Conservation (phyloP, 2,888 invertebrate genomes). For the Brachypterus glaber region DNA sequence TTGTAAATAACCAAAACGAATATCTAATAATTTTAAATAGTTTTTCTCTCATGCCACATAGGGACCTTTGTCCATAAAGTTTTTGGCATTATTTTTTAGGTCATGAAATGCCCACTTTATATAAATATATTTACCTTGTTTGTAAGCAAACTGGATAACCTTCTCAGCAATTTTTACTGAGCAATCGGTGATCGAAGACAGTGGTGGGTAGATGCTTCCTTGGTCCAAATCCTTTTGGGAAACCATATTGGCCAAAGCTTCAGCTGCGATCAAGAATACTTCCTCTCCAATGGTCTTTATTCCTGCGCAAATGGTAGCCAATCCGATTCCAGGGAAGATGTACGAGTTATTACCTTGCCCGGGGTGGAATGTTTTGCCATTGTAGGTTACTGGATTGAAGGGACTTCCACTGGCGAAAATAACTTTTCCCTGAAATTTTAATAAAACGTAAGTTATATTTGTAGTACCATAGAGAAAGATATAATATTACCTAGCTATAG, state of each 20-base stretch:
- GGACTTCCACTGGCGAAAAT: constrained; percentile 97
- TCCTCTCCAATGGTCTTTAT: constrained; percentile 85
- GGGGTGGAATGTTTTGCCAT: constrained; percentile 73
- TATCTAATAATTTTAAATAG: too few relatives aligned
- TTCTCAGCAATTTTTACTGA: constrained; percentile 79
- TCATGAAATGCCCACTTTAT: too few relatives aligned
- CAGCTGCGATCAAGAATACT: constrained; percentile 83
- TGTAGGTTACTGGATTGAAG: constrained; percentile 73
- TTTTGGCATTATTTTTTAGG: too few relatives aligned
- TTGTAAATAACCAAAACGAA: too few relatives aligned
- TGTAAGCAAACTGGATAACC: constrained; percentile 75
- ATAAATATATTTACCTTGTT: constrained; percentile 50
- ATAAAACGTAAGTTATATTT: constrained; percentile 9
- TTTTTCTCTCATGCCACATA: too few relatives aligned
- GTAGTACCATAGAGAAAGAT: neutral
- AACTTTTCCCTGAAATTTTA: constrained; percentile 71
- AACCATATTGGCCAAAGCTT: constrained; percentile 74
- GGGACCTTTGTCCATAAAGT: too few relatives aligned
- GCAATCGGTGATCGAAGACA: constrained; percentile 71
- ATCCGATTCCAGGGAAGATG: constrained; percentile 92
- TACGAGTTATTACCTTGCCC: constrained; percentile 99
- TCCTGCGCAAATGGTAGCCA: constrained; percentile 83
- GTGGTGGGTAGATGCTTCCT: constrained; percentile 88
- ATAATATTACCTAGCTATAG: neutral
- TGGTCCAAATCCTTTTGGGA: constrained; percentile 66